These are phyloP conservation scores for Leuciscus waleckii DNA, from an alignment of 2,797 vertebrate genomes.

Conservation along the genomic window DNA sequence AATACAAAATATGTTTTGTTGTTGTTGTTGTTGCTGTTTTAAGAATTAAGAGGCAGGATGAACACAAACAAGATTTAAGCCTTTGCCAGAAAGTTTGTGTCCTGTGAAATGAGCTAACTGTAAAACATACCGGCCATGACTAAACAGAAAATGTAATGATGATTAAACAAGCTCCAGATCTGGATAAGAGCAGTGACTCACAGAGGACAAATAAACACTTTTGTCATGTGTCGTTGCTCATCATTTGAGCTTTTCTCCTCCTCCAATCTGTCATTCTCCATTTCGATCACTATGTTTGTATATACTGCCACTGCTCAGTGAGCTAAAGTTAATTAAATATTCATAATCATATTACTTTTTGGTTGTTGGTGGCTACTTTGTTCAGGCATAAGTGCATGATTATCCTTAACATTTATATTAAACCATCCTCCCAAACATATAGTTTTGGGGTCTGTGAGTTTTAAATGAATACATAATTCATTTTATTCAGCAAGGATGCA, in stretches of 20 bases:
- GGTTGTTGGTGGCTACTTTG: background rate
- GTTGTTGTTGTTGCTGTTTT: background rate
- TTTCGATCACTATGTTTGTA: background rate
- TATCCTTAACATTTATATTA: background rate
- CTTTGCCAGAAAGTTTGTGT: conserved; percentile 31
- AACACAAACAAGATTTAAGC: conserved; percentile 12
- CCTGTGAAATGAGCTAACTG: conserved; percentile 35
- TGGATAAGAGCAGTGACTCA: conserved; percentile 27
- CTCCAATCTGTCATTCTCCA: conserved; percentile 1
- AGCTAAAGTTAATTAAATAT: background rate
- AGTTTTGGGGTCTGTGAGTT: background rate
- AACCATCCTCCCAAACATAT: background rate
- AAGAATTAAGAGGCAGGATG: background rate
- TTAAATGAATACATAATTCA: background rate
- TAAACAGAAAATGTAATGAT: conserved; percentile 29
- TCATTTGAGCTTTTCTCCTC: conserved; percentile 17
- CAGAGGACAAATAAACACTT: conserved; percentile 19
- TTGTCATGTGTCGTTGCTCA: conserved; percentile 29
- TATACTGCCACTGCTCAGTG: background rate
- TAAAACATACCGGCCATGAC: conserved; percentile 26
- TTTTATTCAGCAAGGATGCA: no score
- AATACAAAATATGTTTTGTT: background rate
- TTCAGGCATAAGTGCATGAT: background rate
- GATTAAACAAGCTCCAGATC: conserved; percentile 31
- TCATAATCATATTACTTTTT: background rate